These are phyloP conservation scores for Mellivora capensis DNA, from an alignment of 2,113 vertebrate genomes.

Conservation along the genomic window DNA sequence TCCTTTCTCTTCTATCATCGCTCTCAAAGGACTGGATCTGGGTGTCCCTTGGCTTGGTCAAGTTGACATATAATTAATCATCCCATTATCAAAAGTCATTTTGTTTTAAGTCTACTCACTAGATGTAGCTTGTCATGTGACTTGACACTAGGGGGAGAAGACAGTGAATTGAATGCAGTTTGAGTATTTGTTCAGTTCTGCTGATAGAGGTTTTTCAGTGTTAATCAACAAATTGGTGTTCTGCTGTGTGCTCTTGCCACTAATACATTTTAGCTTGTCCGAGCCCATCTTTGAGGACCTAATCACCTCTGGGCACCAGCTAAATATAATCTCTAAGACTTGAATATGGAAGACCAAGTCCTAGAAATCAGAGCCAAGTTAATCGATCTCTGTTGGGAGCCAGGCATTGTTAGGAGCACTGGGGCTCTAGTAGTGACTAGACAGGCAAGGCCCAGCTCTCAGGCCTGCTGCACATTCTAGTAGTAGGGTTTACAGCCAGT, in stretches of 20 bases:
- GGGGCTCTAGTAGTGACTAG: neutral
- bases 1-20: neutral
- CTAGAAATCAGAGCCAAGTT: neutral
- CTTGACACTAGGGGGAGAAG: neutral
- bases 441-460: neutral
- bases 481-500: neutral
- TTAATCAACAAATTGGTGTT: neutral
- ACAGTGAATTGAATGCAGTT: neutral
- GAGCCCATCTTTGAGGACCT: neutral
- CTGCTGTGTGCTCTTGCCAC: neutral
- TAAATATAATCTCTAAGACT: neutral
- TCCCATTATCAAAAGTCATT: neutral
- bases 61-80: neutral
- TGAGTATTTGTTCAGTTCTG: neutral
- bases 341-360: neutral
- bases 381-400: neutral
- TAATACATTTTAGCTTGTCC: neutral
- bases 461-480: neutral
- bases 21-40: neutral
- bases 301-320: neutral
- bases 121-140: neutral
- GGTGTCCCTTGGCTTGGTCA: neutral
- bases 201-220: neutral
- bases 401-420: neutral
- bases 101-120: neutral